Evolutionary conservation across 2,113 vertebrate species (phyloP), one percentile per base, ranked within the genome.

Genomic region (Leucopsar rothschildi): DNA sequence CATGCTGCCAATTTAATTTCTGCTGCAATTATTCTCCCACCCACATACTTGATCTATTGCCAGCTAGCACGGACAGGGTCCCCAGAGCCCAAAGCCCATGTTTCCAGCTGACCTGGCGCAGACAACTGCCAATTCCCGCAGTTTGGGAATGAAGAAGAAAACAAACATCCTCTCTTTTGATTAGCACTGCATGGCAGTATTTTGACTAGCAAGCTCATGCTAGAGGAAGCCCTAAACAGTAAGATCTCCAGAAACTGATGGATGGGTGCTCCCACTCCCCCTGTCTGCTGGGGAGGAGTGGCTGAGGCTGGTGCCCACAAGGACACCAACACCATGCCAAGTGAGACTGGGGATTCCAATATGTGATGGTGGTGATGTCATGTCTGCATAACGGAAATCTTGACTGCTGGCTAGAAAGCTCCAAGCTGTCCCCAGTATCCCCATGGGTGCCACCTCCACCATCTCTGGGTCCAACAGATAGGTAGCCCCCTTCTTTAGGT

Each of bases 161-260:
- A 81, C 64, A 96, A 95, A 89, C 56, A 75, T 72, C 77, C 82
- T 87, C 59, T 82, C 63, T 82, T 79, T 81, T 85, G 87, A 89
- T 88, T 68, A 88, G 73, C 68, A 89, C 77, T 57, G 35, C 84
- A 70, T 70, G 93, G 91, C 0, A 0, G 19, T 81, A 50, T 87
- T 95, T 89, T 92, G 82, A 85, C 70, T 80, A 69, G 42, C 3
- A 3, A 76, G 64, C n/a, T 64, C 59, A 40, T 1, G 5, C 39
- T 81, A 37, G 78, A 69, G 40, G 68, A 81, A 85, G 83, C 68
- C 24, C 31, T 50, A 59, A 44, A 1, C 69, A 71, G 60, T 6
- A 52, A 39, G 72, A 86, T 47, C 45, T 84, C 71, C 76, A 86
- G 70, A 81, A 65, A 69, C 19, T 12, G 64, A 72, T 9, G 42